Evolutionary conservation across 1,140 invertebrate genomes (phyloP).

Genomic region (Pinna nobilis): DNA sequence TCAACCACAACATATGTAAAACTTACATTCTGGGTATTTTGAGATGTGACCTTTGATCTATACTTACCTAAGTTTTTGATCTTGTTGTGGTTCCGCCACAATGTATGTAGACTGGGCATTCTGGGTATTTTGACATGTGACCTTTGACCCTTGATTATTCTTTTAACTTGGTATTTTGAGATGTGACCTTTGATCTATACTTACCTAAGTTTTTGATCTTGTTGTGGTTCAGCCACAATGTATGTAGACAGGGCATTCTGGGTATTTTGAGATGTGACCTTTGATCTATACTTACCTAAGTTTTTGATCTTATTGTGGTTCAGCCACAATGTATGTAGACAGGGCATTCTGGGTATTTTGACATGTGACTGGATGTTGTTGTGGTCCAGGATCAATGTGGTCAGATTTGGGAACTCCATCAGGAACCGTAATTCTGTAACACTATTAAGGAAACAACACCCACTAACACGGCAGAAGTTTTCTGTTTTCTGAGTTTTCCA

Average conservation of each 20-base stretch:
- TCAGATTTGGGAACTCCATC: conserved; percentile 81
- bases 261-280: neutral
- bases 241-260: conserved; percentile 74
- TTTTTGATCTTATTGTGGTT: conserved; percentile 85
- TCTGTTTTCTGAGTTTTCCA: neutral
- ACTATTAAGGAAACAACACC: conserved; percentile 42
- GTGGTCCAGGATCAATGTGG: conserved; percentile 84
- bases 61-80: conserved; percentile 69
- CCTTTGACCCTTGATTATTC: no score
- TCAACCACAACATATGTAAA: no score
- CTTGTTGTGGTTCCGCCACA: no score
- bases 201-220: conserved; percentile 77
- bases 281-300: conserved; percentile 69
- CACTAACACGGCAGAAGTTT: neutral
- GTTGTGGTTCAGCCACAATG: conserved; percentile 88
- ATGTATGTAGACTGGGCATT: no score
- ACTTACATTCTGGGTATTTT: no score
- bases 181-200: conserved; percentile 5
- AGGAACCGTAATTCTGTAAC: conserved; percentile 80
- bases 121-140: no score
- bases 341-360: conserved; percentile 80
- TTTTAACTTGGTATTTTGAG: no score
- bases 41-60: conserved; percentile 6
- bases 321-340: conserved; percentile 84
- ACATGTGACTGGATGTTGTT: conserved; percentile 82